Percentiles rank a stretch among this genome's conserved stretches.
These are phyloP conservation scores for Anthophora plumipes DNA, from an alignment of 2,888 invertebrate species.

Conservation along the genomic window DNA sequence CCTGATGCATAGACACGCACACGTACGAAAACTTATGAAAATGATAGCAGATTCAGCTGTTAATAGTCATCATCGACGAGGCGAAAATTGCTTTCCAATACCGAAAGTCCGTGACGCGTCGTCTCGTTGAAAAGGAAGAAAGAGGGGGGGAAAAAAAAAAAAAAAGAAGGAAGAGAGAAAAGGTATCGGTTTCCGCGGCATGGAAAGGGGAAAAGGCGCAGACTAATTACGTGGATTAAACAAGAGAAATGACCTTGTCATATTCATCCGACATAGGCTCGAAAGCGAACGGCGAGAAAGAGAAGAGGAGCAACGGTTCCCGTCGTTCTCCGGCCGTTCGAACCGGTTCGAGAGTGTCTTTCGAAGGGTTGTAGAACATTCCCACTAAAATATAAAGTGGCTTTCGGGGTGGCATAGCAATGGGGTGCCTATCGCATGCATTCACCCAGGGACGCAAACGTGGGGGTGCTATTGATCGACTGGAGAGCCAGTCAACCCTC, in stretches of 20 bases:
- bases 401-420: constrained; percentile 82
- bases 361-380: constrained; percentile 82
- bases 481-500: constrained; percentile 82
- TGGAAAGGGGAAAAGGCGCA: constrained; percentile 29
- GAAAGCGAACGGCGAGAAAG: constrained; percentile 22
- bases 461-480: constrained; percentile 82
- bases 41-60: too few species aligned
- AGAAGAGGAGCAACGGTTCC: constrained; percentile 33
- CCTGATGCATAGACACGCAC: too few species aligned
- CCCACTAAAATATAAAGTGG: constrained; percentile 84
- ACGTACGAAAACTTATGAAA: too few species aligned
- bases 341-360: constrained; percentile 76
- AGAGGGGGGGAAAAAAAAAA: too few species aligned
- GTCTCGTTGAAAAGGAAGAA: neutral
- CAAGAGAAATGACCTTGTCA: constrained; percentile 64
- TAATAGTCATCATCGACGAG: neutral
- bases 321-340: constrained; percentile 55
- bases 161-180: too few species aligned
- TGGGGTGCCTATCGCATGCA: constrained; percentile 82
- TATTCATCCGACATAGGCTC: constrained; percentile 42
- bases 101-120: neutral
- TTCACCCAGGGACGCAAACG: constrained; percentile 79
- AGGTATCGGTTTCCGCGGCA: constrained; percentile 10
- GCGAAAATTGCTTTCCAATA: neutral
- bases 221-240: constrained; percentile 67